Base-by-base conservation (phyloP, 2,113 vertebrate species). In the Dicrurus megarhynchus region DNA sequence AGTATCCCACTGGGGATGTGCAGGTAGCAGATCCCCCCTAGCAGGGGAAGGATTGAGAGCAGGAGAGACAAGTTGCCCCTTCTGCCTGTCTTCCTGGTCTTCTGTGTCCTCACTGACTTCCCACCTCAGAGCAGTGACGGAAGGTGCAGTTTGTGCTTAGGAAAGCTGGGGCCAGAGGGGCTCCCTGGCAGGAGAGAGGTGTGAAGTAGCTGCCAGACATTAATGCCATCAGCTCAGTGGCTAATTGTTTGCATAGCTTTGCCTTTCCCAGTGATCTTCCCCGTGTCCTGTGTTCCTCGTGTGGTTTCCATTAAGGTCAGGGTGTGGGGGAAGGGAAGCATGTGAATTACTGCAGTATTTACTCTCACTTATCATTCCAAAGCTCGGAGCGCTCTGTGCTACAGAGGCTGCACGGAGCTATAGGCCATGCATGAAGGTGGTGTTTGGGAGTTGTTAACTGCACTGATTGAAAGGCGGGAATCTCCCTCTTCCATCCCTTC, bases 271-370 rank as follows among this genome's bases (percentile, higher is more conserved):
- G 63, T 11, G 71, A 60, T 60, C 33, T 33, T 79, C 37, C 5
- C 53, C 16, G 10, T 71, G 71, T 73, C 84, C 37, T 85, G 52
- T 28, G 57, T 28, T 88, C 47, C 32, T 73, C 91, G 49, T 91
- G 96, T 97, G 96, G 75, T 81, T 90, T 16, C 23, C 55, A 49
- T 92, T 91, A 91, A 23, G 83, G 63, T 76, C 78, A 84, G 49
- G 24, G 33, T 49, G 42, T n/a, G 77, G 73, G 77, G 69, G 53
- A 81, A 84, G 91, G 70, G 85, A 83, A 82, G 84, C 91, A 76
- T 32, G 82, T 83, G 84, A 84, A 75, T 90, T 82, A 87, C 8
- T 85, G 67, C 46, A 35, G 84, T 44, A 80, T 80, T 94, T 83
- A 57, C 33, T 87, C 74, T 85, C 61, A 24, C 53, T 87, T 71